These are phyloP conservation scores for Drosophila prolongata DNA, from an alignment of 2,888 invertebrate species.

Conservation along the genomic window DNA sequence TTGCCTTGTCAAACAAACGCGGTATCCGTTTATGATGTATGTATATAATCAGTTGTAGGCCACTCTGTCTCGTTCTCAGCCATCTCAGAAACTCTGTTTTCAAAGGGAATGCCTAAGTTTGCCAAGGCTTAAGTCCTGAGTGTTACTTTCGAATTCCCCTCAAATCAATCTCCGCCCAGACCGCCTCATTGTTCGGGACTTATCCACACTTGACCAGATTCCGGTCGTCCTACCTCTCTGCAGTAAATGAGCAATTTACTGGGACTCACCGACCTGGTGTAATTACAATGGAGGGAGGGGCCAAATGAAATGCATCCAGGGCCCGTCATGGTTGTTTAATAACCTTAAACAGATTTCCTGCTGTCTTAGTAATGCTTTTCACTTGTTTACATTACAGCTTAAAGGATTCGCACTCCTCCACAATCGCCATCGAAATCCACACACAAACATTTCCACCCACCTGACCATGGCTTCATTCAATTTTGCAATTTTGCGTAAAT, in stretches of 20 bases:
- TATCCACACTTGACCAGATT: constrained; percentile 33
- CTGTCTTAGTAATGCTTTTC: constrained; percentile 65
- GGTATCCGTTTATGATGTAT: not conserved
- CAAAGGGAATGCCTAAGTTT: constrained; percentile 13
- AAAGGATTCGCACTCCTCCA: constrained; percentile 34
- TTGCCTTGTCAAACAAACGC: too few relatives aligned
- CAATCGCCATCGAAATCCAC: constrained; percentile 15
- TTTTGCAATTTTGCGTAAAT: constrained; percentile 75
- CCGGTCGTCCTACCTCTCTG: not conserved
- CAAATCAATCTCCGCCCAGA: constrained; percentile 15
- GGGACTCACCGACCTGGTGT: not conserved
- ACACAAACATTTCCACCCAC: constrained; percentile 1
- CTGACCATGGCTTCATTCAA: constrained; percentile 64
- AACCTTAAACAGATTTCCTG: constrained; percentile 50
- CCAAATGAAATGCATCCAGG: constrained; percentile 44
- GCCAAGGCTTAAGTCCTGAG: not conserved
- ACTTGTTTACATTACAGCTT: constrained; percentile 71
- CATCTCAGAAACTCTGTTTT: not conserved
- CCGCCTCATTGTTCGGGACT: constrained; percentile 26
- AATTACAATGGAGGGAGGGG: constrained; percentile 15
- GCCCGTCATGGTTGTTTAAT: constrained; percentile 38
- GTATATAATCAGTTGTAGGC: not conserved
- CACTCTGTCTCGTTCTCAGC: not conserved
- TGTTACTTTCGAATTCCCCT: constrained; percentile 19
- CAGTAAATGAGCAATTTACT: constrained; percentile 31